These are phyloP conservation scores for Ceratitis capitata DNA, from an alignment of 1,140 invertebrate species.

Conservation along the genomic window DNA sequence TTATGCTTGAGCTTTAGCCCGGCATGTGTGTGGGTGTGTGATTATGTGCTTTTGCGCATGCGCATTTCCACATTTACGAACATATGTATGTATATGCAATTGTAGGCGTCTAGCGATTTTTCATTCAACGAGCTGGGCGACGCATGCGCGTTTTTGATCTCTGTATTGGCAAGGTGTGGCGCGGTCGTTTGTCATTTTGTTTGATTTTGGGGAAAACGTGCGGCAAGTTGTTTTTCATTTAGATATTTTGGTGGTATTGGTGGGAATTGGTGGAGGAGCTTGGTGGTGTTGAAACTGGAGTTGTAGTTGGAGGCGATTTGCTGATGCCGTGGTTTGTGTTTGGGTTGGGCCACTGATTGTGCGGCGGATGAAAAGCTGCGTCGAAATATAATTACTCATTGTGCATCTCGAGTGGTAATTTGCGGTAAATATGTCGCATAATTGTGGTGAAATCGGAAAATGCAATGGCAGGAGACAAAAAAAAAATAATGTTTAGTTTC, in stretches of 20 bases:
- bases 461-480: not conserved
- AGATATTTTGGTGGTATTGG: not conserved
- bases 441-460: not conserved
- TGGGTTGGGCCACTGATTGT: not conserved
- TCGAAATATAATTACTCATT: not conserved
- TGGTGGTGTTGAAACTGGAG: too few species aligned
- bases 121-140: conserved; percentile 1
- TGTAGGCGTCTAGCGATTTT: conserved; percentile 10
- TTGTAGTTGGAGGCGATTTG: not conserved
- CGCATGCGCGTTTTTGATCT: not conserved
- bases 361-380: not conserved
- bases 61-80: too few species aligned
- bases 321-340: too few species aligned
- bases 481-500: too few species aligned
- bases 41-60: not conserved
- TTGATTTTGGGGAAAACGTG: not conserved
- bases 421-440: conserved; percentile 6
- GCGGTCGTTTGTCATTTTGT: too few species aligned
- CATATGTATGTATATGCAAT: not conserved
- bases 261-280: not conserved
- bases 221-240: not conserved
- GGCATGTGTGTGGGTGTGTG: not conserved
- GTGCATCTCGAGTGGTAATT: not conserved
- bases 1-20: not conserved
- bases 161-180: conserved; percentile 29